phyloP scores from a whole-genome alignment of 2,113 vertebrate genomes.

The Dromiciops gliroides region DNA sequence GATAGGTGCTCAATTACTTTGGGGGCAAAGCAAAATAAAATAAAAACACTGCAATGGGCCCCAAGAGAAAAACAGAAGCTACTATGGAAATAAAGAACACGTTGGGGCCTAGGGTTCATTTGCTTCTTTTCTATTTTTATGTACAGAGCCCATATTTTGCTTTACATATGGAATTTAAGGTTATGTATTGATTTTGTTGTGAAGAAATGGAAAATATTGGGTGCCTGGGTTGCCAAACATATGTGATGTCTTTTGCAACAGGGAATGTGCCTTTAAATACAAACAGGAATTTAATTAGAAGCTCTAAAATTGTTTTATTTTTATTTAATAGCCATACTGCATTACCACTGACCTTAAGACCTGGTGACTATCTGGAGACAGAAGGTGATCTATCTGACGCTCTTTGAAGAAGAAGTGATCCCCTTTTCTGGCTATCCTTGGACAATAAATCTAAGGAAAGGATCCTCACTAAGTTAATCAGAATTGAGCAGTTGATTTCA shows the following conservation, averaged over 20 bases:
- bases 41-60: conserved; percentile 36
- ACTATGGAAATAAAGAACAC: not conserved
- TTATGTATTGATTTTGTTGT: conserved; percentile 28
- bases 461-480: not conserved
- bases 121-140: conserved; percentile 31
- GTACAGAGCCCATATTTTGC: not conserved
- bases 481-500: not conserved
- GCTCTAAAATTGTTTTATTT: not conserved
- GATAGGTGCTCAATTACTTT: conserved; percentile 37
- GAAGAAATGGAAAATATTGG: not conserved
- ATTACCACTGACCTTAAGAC: not conserved
- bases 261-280: not conserved
- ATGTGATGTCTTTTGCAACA: not conserved
- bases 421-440: not conserved
- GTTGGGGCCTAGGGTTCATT: not conserved
- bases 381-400: not conserved
- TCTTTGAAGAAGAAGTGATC: not conserved
- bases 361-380: not conserved
- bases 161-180: conserved; percentile 15
- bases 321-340: not conserved
- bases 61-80: not conserved
- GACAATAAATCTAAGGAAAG: not conserved
- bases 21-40: conserved; percentile 38
- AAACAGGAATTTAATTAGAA: not conserved
- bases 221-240: not conserved